Conservation (phyloP, 2,888 invertebrate species). For the Netelia virgata region DNA sequence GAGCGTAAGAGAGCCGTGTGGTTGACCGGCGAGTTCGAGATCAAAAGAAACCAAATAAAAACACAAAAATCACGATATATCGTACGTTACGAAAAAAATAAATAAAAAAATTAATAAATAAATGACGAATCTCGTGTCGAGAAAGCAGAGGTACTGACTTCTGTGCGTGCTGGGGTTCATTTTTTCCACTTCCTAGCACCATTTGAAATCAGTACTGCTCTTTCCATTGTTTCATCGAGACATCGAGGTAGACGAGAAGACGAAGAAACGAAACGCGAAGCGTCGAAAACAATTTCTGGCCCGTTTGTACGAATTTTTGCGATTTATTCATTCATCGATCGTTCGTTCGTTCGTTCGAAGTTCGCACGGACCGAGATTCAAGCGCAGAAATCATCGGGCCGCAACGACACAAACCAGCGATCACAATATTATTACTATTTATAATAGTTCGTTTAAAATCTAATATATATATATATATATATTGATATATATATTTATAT, state of each 20-base stretch:
- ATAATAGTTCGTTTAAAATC: constrained; percentile 18
- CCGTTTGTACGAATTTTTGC: constrained; percentile 57
- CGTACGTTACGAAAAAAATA: not conserved
- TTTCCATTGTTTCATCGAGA: constrained; percentile 78
- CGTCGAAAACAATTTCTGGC: not conserved
- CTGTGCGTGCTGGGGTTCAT: constrained; percentile 84
- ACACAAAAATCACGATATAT: not conserved
- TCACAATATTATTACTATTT: constrained; percentile 39
- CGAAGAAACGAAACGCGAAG: not conserved
- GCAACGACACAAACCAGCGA: constrained; percentile 28
- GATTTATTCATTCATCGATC: constrained; percentile 59
- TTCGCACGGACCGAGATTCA: constrained; percentile 24
- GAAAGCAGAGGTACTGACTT: constrained; percentile 84
- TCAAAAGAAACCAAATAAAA: not conserved
- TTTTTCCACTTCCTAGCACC: constrained; percentile 83
- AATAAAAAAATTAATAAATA: too few relatives aligned
- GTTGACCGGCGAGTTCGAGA: not conserved
- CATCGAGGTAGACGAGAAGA: not conserved
- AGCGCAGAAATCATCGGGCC: constrained; percentile 1
- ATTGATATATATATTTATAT: constrained; percentile 59
- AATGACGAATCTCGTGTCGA: constrained; percentile 65
- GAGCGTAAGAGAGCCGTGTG: not conserved
- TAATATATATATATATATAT: constrained; percentile 63
- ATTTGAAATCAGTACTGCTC: constrained; percentile 85
- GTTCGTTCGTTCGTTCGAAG: constrained; percentile 58